A percentile compares a stretch with the other conserved stretches of the same genome.
These are phyloP conservation scores for Empidonax alnorum DNA, from an alignment of 2,113 vertebrate species.

Conservation along the genomic window DNA sequence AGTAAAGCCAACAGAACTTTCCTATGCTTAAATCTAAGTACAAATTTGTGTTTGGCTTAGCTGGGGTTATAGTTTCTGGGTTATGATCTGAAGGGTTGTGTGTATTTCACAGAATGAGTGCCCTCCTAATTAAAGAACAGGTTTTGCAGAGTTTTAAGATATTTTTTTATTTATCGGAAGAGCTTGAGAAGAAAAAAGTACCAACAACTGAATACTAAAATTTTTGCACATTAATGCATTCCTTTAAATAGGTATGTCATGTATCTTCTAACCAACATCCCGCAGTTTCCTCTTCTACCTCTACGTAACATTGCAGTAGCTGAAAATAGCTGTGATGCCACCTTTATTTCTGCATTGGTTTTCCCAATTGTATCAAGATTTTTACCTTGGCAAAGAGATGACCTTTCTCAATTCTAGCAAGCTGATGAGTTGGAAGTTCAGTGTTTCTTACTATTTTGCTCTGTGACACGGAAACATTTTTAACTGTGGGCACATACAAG, in stretches of 20 bases:
- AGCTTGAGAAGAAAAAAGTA: background rate
- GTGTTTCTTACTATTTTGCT: background rate
- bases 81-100: background rate
- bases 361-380: background rate
- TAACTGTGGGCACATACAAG: background rate
- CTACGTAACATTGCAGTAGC: background rate
- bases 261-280: background rate
- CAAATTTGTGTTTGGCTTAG: slow-evolving; percentile 3
- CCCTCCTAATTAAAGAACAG: background rate
- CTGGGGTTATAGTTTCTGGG: background rate
- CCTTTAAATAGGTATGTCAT: background rate
- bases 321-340: background rate
- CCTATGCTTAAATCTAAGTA: slow-evolving; percentile 35
- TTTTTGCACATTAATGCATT: background rate
- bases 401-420: background rate
- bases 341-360: background rate
- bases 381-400: background rate
- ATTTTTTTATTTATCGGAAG: background rate
- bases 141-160: background rate
- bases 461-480: background rate
- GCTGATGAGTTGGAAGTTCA: background rate
- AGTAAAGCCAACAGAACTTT: slow-evolving; percentile 27
- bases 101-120: background rate
- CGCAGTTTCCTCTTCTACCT: background rate
- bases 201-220: background rate